Evolutionary conservation across 2,113 vertebrate species (phyloP), one percentile per base, ranked within the genome.

Genomic region (Phalacrocorax carbo): DNA sequence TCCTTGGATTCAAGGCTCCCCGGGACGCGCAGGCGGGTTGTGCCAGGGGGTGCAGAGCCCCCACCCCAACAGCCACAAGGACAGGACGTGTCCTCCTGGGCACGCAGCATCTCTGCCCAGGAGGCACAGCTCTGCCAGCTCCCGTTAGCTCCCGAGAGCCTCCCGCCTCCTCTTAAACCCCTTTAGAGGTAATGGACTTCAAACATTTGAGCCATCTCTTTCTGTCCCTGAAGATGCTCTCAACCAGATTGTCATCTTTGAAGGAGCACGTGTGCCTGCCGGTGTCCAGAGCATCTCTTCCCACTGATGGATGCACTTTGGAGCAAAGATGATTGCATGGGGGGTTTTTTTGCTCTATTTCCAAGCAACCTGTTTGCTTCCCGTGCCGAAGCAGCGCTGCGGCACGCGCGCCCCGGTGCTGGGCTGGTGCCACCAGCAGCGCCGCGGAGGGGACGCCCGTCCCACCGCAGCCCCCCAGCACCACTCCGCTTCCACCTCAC

Each of bases 191-290:
- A 30, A 44, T 1, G 13, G 19, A 44, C 5, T 27, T 44, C n/a
- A 2, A 5, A 57, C 3, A 3, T 11, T 17, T 0, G 0, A 55
- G 40, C n/a, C 4, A 0, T 12, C 64, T 78, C 64, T 15, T 48
- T 38, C 26, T 42, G 30, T 25, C 36, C n/a, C 40, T n/a, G 75
- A 15, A 4, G 60, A 51, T 27, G 71, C 25, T 49, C 26, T 46
- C 65, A 23, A 20, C 29, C 0, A 0, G 9, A 10, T 9, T 62
- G 30, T 18, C 62, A 13, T 12, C 46, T 61, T 3, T 9, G 51
- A 13, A n/a, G 55, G 34, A 44, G 11, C 34, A 5, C 1, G 0
- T 11, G 66, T 29, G 25, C 55, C 23, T 1, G 2, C 4, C 8
- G 1, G 0, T 9, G 40, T 23, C 68, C 2, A 0, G 46, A 85